Percentiles rank a stretch among this genome's conserved stretches.
Evolutionary conservation across 35 echinoderm and acorn worm genomes (phyloP).

Genomic region (Strongylocentrotus purpuratus): DNA sequence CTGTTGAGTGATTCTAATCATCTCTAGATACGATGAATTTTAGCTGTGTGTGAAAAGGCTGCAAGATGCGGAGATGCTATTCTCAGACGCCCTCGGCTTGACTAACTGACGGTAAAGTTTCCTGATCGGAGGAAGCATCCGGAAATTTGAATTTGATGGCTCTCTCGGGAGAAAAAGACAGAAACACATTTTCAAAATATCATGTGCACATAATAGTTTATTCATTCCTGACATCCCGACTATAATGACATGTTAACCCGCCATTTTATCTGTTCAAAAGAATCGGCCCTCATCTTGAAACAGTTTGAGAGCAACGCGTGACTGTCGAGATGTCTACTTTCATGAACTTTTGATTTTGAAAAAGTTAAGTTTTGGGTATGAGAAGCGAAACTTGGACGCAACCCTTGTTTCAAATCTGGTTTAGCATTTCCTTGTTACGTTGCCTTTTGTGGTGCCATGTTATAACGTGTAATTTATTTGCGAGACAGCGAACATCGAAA

Average conservation of each 20-base stretch:
- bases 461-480: not conserved
- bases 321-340: not conserved
- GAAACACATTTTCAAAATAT: not conserved
- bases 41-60: too few relatives aligned
- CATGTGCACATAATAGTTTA: not conserved
- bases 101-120: not conserved
- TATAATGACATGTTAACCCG: not conserved
- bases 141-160: slow-evolving; percentile 38
- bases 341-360: not conserved
- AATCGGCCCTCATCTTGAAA: not conserved
- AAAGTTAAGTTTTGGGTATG: not conserved
- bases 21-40: too few relatives aligned
- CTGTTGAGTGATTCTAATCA: too few relatives aligned
- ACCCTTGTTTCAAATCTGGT: not conserved
- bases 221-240: not conserved
- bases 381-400: not conserved
- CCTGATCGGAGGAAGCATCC: not conserved
- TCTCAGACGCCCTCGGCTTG: not conserved
- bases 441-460: not conserved
- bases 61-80: not conserved
- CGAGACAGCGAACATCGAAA: not conserved
- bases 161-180: not conserved
- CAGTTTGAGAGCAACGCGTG: not conserved
- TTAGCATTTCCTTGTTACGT: not conserved
- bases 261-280: not conserved